These are phyloP conservation scores for Pteropus alecto DNA, from an alignment of 2,113 vertebrate species.

Conservation along the genomic window DNA sequence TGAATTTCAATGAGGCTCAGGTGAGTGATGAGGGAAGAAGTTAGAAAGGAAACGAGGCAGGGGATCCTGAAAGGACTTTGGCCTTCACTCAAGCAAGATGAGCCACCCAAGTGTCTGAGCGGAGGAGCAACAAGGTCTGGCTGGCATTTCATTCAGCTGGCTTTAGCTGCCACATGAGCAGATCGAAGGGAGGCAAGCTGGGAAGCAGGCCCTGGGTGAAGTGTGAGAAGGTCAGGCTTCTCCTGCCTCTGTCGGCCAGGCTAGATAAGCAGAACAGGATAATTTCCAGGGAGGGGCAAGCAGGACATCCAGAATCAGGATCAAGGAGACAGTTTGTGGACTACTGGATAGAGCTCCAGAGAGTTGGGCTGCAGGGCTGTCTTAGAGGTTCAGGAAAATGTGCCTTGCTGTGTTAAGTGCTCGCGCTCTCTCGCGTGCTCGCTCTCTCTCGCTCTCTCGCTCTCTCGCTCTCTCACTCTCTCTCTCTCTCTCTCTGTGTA, in stretches of 20 bases:
- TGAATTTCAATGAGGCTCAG: background rate
- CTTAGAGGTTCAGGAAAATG: background rate
- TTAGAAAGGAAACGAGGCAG: background rate
- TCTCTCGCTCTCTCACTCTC: no score
- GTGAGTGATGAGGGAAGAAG: no score
- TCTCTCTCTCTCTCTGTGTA: no score
- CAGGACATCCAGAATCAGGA: background rate
- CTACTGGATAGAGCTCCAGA: background rate
- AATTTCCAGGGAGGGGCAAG: background rate
- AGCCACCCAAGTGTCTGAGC: background rate
- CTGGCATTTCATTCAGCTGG: background rate
- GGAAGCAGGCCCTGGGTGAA: background rate
- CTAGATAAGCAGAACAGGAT: background rate
- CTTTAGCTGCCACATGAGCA: background rate
- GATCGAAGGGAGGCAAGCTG: background rate
- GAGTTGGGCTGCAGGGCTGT: background rate
- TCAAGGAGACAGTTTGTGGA: background rate
- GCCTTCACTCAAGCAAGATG: background rate
- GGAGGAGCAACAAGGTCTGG: background rate
- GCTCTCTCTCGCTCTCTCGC: no score
- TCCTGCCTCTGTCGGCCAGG: background rate
- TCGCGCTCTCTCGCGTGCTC: no score
- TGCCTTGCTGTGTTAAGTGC: background rate
- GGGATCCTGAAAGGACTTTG: background rate
- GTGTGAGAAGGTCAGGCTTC: background rate